Evolutionary conservation across 2,888 invertebrate genomes (phyloP).

Genomic region (Pyrgus malvae): DNA sequence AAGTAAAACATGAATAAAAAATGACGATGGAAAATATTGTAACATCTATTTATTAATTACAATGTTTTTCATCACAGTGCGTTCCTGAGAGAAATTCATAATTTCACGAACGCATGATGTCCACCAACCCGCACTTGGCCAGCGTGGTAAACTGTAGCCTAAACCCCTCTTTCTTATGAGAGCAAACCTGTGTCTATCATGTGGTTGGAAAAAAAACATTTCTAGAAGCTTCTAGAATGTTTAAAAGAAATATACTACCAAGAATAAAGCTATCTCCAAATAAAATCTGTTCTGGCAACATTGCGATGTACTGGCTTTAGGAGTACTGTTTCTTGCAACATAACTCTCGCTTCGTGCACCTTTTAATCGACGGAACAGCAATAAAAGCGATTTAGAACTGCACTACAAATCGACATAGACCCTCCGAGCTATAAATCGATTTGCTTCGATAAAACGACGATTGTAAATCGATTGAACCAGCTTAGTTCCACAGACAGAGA

Average conservation of each 20-base stretch:
- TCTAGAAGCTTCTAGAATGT: too few relatives aligned
- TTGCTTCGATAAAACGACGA: constrained; percentile 26
- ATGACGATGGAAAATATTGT: too few relatives aligned
- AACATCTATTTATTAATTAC: too few relatives aligned
- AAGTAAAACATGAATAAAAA: too few relatives aligned
- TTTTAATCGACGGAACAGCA: constrained; percentile 26
- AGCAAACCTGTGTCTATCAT: too few relatives aligned
- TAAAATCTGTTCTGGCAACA: constrained; percentile 1
- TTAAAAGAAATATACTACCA: background rate
- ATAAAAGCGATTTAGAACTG: constrained; percentile 27
- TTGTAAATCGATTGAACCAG: constrained; percentile 24
- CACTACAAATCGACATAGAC: constrained; percentile 27
- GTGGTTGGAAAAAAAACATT: too few relatives aligned
- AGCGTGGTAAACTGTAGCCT: too few relatives aligned
- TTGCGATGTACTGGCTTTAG: constrained; percentile 7
- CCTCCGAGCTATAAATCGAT: constrained; percentile 22
- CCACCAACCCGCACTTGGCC: too few relatives aligned
- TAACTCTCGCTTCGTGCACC: constrained; percentile 20
- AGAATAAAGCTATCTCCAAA: background rate
- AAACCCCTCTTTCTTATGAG: too few relatives aligned
- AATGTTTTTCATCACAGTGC: too few relatives aligned
- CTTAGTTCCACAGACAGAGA: constrained; percentile 10
- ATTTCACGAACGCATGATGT: too few relatives aligned
- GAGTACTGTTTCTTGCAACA: constrained; percentile 12
- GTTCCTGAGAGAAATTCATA: too few relatives aligned